A percentile compares a stretch with the other conserved stretches of the same genome.
Evolutionary conservation across 2,888 invertebrate species (phyloP).

Genomic region (Heliconius sara): DNA sequence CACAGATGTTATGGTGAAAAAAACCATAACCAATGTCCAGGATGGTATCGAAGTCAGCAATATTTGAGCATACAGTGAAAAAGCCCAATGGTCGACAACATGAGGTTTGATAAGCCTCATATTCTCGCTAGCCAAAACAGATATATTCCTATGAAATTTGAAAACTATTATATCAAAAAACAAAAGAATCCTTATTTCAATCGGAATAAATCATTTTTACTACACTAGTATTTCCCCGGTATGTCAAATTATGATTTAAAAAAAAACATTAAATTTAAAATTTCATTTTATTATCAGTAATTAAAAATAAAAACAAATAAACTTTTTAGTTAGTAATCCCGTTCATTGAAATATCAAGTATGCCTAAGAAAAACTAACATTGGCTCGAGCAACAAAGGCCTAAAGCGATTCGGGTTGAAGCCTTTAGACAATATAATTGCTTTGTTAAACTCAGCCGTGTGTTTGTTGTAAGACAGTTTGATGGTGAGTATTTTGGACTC

Average conservation of each 20-base stretch:
- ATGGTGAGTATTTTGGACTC: constrained; percentile 39
- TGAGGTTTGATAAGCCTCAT: too few relatives aligned
- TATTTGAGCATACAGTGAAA: too few relatives aligned
- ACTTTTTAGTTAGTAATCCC: background rate
- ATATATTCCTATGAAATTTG: too few relatives aligned
- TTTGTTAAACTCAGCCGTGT: constrained; percentile 47
- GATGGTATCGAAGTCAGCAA: too few relatives aligned
- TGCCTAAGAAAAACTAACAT: constrained; percentile 31
- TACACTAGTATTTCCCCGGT: background rate
- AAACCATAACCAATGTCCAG: too few relatives aligned
- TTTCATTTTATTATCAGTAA: too few relatives aligned
- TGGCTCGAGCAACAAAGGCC: constrained; percentile 33
- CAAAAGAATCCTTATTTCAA: too few relatives aligned
- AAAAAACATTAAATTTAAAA: background rate
- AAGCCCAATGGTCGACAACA: too few relatives aligned
- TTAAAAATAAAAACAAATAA: background rate
- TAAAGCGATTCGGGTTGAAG: constrained; percentile 35
- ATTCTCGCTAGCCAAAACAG: background rate
- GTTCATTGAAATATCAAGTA: constrained; percentile 18
- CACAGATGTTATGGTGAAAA: too few relatives aligned
- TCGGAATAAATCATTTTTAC: too few relatives aligned
- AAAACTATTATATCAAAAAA: too few relatives aligned
- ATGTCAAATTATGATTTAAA: background rate
- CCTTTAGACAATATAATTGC: constrained; percentile 55
- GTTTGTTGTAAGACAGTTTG: constrained; percentile 42